Conservation (phyloP, 2,888 invertebrate genomes). For the Eristalis tenax region DNA sequence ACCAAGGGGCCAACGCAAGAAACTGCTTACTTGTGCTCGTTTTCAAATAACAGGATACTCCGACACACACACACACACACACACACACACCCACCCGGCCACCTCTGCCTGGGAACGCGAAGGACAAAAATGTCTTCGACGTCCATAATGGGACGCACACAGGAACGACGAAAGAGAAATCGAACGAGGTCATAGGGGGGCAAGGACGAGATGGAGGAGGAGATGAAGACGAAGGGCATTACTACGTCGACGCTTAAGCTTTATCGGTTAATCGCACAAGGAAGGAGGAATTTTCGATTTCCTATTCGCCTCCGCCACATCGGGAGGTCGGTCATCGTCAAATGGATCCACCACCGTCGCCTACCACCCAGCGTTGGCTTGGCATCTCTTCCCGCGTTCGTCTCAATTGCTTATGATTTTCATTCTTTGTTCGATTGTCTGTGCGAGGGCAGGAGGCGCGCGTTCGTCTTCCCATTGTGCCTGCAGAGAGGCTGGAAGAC, state of each 20-base stretch:
- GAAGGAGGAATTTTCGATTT: slow-evolving; percentile 34
- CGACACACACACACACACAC: not conserved
- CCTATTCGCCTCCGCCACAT: not conserved
- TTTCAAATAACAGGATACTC: not conserved
- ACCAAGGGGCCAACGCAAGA: not conserved
- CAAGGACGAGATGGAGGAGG: not conserved
- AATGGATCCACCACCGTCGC: not conserved
- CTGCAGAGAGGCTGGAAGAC: not conserved
- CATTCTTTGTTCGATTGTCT: slow-evolving; percentile 11
- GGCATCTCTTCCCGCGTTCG: not conserved
- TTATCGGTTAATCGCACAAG: slow-evolving; percentile 38
- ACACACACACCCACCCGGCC: not conserved
- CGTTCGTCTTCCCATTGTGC: too few species aligned
- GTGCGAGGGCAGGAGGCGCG: not conserved
- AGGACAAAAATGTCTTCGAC: slow-evolving; percentile 11
- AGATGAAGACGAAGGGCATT: slow-evolving; percentile 1
- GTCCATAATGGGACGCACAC: not conserved
- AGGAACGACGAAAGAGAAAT: not conserved
- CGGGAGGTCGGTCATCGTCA: not conserved
- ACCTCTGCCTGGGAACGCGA: too few species aligned
- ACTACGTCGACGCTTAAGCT: slow-evolving; percentile 33
- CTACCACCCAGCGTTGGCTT: not conserved
- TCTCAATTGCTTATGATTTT: slow-evolving; percentile 3
- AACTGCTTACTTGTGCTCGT: slow-evolving; percentile 1
- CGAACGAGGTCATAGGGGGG: not conserved